These are phyloP conservation scores for Ophion slaviceki DNA, from an alignment of 2,888 invertebrate species.

Conservation along the genomic window DNA sequence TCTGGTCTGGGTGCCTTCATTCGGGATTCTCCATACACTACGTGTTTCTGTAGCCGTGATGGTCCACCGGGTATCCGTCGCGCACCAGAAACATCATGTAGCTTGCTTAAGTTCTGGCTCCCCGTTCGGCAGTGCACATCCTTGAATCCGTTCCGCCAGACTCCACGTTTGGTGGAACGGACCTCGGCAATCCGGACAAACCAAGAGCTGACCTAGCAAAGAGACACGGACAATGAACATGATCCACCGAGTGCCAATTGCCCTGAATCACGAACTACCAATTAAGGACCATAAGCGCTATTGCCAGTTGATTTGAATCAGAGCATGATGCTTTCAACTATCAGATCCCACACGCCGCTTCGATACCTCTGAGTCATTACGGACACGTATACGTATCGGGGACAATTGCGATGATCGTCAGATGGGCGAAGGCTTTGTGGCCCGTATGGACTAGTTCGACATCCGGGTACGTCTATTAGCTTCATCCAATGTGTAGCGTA, in stretches of 20 bases:
- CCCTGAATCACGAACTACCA: conserved; percentile 27
- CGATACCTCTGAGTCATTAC: conserved; percentile 4
- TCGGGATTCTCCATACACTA: conserved; percentile 35
- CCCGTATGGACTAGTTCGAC: conserved; percentile 34
- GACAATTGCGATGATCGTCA: background rate
- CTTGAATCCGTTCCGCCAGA: conserved; percentile 15
- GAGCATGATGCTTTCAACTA: conserved; percentile 37
- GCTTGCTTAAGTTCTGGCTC: conserved; percentile 9
- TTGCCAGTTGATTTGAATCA: conserved; percentile 46
- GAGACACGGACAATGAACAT: conserved; percentile 13
- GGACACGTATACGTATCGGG: background rate
- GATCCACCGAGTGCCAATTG: conserved; percentile 35
- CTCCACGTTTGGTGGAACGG: conserved; percentile 35
- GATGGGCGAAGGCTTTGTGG: background rate
- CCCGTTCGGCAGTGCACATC: conserved; percentile 16
- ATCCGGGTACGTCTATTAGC: conserved; percentile 5
- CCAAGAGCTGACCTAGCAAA: conserved; percentile 42
- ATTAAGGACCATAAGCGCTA: conserved; percentile 24
- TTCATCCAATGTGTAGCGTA: conserved; percentile 12
- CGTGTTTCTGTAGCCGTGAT: conserved; percentile 46
- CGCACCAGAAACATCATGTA: conserved; percentile 20
- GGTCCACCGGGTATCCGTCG: conserved; percentile 36
- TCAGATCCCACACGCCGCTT: conserved; percentile 32
- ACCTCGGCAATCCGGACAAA: background rate
- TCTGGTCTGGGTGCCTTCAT: background rate